These are phyloP conservation scores for Leptocoma aspasia DNA, from an alignment of 2,113 vertebrate species.

Conservation along the genomic window DNA sequence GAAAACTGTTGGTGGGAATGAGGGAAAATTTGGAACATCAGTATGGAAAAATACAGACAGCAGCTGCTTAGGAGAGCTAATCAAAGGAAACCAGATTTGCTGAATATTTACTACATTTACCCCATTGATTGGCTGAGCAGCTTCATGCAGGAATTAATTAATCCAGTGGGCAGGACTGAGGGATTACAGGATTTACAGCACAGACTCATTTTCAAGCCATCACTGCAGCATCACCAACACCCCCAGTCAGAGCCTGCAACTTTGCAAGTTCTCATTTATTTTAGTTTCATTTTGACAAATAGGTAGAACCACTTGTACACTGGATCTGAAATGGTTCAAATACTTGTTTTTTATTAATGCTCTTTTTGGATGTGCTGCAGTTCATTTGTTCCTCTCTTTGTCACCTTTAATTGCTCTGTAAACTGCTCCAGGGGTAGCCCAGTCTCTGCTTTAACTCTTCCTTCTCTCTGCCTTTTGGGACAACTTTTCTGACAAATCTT, in stretches of 20 bases:
- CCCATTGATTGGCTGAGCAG: neutral
- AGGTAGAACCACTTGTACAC: neutral
- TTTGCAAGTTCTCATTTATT: neutral
- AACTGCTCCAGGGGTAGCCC: neutral
- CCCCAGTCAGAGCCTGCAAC: neutral
- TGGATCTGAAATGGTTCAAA: neutral
- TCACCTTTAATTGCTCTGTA: neutral
- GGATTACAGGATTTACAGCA: neutral
- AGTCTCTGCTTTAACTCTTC: neutral
- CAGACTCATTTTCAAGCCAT: neutral
- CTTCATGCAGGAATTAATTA: neutral
- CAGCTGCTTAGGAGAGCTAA: neutral
- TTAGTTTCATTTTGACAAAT: neutral
- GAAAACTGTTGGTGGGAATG: neutral
- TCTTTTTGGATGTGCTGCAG: neutral
- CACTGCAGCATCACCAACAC: neutral
- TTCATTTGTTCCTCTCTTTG: neutral
- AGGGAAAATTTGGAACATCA: neutral
- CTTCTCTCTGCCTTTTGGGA: constrained; percentile 12
- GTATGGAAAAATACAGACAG: neutral
- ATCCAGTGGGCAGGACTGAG: rapidly evolving
- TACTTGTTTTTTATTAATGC: neutral
- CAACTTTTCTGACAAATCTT: neutral
- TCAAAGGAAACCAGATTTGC: neutral
- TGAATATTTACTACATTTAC: rapidly evolving